phyloP scores from a whole-genome alignment of 2,797 vertebrate species.

The Ctenopoma multispine region DNA sequence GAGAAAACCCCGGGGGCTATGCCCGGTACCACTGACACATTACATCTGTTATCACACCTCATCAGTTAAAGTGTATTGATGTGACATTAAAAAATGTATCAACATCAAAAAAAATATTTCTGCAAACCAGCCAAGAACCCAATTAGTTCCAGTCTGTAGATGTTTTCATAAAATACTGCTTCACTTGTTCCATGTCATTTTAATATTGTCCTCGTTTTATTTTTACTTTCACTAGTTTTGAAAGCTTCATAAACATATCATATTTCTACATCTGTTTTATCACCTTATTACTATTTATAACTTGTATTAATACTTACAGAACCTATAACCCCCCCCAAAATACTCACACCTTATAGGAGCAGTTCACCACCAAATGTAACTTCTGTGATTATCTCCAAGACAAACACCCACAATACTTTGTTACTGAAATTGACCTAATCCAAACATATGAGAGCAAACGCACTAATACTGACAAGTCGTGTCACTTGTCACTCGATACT shows the following conservation, averaged over 20 bases:
- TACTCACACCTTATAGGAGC: neutral
- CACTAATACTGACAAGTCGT: constrained; percentile 3
- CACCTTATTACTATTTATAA: neutral
- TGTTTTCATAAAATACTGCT: neutral
- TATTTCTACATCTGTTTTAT: neutral
- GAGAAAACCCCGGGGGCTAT: neutral
- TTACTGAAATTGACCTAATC: no score
- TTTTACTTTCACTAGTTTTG: neutral
- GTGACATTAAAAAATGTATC: neutral
- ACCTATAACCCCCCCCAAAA: neutral
- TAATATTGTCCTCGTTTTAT: neutral
- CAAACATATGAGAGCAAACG: neutral
- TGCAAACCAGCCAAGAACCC: neutral
- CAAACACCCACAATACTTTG: no score
- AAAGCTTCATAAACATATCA: neutral
- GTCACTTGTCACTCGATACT: neutral
- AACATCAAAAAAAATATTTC: no score
- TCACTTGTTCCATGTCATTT: neutral
- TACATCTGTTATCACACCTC: neutral
- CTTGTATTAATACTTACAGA: neutral
- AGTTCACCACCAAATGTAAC: neutral
- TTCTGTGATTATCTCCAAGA: neutral
- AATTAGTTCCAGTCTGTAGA: neutral
- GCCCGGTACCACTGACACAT: neutral
- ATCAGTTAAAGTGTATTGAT: neutral